phyloP scores from a whole-genome alignment of 1,140 invertebrate genomes.

The Ceratina japonica region DNA sequence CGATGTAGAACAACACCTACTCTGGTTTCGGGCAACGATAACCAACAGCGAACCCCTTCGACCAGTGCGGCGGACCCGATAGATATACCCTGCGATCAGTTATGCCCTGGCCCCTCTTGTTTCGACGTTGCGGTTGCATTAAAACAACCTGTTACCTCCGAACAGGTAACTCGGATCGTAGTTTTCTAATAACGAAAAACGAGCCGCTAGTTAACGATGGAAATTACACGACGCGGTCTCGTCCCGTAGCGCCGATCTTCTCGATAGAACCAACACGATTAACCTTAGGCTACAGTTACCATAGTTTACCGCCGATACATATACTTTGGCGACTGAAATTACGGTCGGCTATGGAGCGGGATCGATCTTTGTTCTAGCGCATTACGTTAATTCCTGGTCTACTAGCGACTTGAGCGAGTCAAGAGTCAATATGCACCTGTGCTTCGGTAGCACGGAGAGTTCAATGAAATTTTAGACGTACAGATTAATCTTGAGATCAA shows the following conservation, averaged over 20 bases:
- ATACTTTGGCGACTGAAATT: background rate
- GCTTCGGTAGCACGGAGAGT: no score
- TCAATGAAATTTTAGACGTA: no score
- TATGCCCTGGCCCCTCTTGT: slow-evolving; percentile 53
- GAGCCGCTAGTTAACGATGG: slow-evolving; percentile 40
- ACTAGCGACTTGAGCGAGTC: no score
- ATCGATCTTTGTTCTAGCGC: background rate
- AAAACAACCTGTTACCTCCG: slow-evolving; percentile 65
- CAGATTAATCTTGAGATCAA: no score
- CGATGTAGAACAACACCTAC: slow-evolving; percentile 35
- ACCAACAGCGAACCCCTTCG: slow-evolving; percentile 41
- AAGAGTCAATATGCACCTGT: background rate
- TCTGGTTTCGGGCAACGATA: slow-evolving; percentile 53
- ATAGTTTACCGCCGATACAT: background rate
- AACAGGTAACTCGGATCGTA: slow-evolving; percentile 47
- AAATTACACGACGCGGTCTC: slow-evolving; percentile 31
- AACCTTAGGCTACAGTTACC: background rate
- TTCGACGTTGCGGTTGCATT: slow-evolving; percentile 62
- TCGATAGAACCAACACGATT: background rate
- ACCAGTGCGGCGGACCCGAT: slow-evolving; percentile 44
- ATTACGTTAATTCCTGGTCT: no score
- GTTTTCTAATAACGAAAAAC: slow-evolving; percentile 50
- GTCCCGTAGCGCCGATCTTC: background rate
- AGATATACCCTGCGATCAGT: slow-evolving; percentile 57
- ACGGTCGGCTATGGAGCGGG: background rate